Evolutionary conservation across 2,888 invertebrate genomes (phyloP).

Genomic region (Entomobrya multifasciata): DNA sequence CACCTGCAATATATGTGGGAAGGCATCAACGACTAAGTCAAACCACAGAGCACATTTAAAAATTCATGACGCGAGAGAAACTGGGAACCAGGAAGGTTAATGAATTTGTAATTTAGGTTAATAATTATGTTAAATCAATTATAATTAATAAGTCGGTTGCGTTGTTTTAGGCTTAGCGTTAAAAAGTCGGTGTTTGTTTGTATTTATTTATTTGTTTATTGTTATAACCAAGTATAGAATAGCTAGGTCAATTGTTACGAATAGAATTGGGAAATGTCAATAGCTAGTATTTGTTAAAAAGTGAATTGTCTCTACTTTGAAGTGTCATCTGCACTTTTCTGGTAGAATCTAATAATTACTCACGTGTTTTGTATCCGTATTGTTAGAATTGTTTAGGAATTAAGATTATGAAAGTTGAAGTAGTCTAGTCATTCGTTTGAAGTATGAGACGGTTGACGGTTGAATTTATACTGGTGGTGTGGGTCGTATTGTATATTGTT

Average conservation of each 20-base stretch:
- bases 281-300: background rate
- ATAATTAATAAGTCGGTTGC: too few relatives aligned
- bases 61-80: constrained; percentile 93
- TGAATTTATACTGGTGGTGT: background rate
- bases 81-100: constrained; percentile 90
- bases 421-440: constrained; percentile 35
- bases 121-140: background rate
- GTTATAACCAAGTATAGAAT: background rate
- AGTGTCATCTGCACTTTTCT: too few relatives aligned
- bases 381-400: background rate
- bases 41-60: constrained; percentile 95
- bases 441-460: background rate
- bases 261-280: background rate
- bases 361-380: background rate
- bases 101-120: constrained; percentile 13
- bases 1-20: constrained; percentile 93
- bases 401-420: background rate
- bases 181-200: background rate
- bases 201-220: background rate
- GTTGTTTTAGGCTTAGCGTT: background rate
- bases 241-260: background rate
- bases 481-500: constrained; percentile 1
- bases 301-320: too few relatives aligned
- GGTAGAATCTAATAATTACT: too few relatives aligned
- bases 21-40: constrained; percentile 93